Base-by-base conservation (phyloP, 2,888 invertebrate genomes). In the Agrotis ipsilon region DNA sequence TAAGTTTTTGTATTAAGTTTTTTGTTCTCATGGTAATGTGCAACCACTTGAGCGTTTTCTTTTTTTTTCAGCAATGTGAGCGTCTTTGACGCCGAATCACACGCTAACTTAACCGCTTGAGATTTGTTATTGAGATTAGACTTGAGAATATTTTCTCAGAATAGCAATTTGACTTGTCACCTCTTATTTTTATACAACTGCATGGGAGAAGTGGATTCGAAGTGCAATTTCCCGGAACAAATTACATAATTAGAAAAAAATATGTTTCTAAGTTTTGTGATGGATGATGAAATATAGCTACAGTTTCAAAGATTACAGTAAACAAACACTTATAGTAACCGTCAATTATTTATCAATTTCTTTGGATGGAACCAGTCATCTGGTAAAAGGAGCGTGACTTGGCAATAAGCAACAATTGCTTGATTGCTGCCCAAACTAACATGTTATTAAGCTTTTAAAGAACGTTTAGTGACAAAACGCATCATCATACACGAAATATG, bases 371-470 rank as follows among this genome's bases (percentile, higher is more conserved):
- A 69, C 87, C 80, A 82, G 86, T 89, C 84, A 86, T 86, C 87
- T 86, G 80, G 80, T 86, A 80, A 81, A 87, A 84, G 82, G 72
- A 81, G 69, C 90, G 84, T 92, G 93, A 93, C 91, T 86, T 70
- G 73, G 85, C 87, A 86, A 80, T 86, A 87, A 86, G 82, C 82
- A 85, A 82, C 82, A 85, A 87, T 88, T 87, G 85, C 88, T 88
- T 85, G 87, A 89, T 89, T 89, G 87, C 85, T 81, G 85, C 86
- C 84, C 84, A 86, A 88, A 88, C 85, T 82, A 88, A 91, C 88
- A 80, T 84, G 87, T 88, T 89, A 91, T 91, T 91, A 91, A 87
- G 90, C 90, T 92, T 92, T 92, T 90, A 92, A 83, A 84, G 81
- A 89, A 77, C 91, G 86, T 91, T 92, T 91, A 91, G 89, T 87